Base-by-base conservation (phyloP, 2,797 vertebrate species). In the Myripristis murdjan region DNA sequence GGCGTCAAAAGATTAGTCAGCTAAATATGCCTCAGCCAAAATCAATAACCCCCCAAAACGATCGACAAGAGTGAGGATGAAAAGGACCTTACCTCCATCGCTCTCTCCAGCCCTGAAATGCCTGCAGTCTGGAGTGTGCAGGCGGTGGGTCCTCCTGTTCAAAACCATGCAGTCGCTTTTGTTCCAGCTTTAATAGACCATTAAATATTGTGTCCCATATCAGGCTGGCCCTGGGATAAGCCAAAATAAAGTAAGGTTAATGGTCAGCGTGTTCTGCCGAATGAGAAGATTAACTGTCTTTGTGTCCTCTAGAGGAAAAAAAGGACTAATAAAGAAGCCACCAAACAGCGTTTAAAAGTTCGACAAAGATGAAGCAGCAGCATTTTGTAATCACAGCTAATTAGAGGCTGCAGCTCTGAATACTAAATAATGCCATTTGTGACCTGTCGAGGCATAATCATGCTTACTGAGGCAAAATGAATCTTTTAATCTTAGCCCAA, bases 81-180 rank as follows among this genome's bases (percentile, higher is more conserved):
- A 77, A 79, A 76, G 78, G 58, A 59, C 75, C 83, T 79, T 87
- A 86, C 84, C 85, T 89, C 83, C 85, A 89, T 86, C 15, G 1
- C 56, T 72, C 10, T 60, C 47, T 64, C 31, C 55, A 20, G 77
- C 69, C 70, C 64, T n/a, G 35, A 22, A 59, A 26, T 39, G 51
- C 69, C 64, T 69, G 79, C 67, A 54, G 67, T 75, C 61, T 39
- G 3, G 18, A 55, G 46, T 3, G 66, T 23, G 64, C 28, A 53
- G 57, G 18, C 24, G 3, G 24, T 20, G 5, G 52, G 73, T 82
- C 59, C 62, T 70, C 66, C 66, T 70, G 28, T 35, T 26, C 41
- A 79, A 54, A 37, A 77, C 49, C n/a, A 63, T 31, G 58, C 24
- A 73, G 28, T 59, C 46, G 55, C 35, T 70, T 75, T 67, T 58